Conservation (phyloP, 2,797 vertebrate genomes). For the Clarias pachynema region DNA sequence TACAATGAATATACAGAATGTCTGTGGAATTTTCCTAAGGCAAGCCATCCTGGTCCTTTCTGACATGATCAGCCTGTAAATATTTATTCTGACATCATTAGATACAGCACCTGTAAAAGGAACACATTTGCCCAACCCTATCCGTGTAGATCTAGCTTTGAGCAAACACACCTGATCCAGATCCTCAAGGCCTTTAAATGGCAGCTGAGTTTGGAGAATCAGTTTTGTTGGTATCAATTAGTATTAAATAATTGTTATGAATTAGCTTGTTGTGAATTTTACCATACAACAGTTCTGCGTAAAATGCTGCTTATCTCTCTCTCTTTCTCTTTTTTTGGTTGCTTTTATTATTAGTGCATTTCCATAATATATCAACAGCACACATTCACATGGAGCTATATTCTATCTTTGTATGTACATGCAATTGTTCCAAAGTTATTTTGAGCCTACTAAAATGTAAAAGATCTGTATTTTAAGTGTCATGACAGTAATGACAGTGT, state of each 20-base stretch:
- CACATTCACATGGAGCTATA: neutral
- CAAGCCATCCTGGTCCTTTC: neutral
- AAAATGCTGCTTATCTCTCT: no score
- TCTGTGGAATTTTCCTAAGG: neutral
- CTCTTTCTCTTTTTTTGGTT: no score
- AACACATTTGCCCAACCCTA: neutral
- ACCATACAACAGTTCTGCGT: neutral
- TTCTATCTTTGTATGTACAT: no score
- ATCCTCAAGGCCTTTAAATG: slow-evolving; percentile 13
- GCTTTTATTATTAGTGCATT: neutral
- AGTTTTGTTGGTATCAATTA: slow-evolving; percentile 1
- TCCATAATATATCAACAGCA: neutral
- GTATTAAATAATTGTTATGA: no score
- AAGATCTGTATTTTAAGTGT: neutral
- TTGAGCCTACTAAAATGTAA: neutral
- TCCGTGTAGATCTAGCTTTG: neutral
- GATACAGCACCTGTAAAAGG: neutral
- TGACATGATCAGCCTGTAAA: neutral
- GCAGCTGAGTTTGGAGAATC: neutral
- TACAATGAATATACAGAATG: neutral
- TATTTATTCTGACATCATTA: neutral
- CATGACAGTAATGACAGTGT: neutral
- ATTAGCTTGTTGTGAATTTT: neutral
- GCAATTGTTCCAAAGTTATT: neutral
- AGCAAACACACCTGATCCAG: slow-evolving; percentile 16